A percentile compares a stretch with the other conserved stretches of the same genome.
Evolutionary conservation across 2,797 vertebrate genomes (phyloP).

Genomic region (Halcyon badia): DNA sequence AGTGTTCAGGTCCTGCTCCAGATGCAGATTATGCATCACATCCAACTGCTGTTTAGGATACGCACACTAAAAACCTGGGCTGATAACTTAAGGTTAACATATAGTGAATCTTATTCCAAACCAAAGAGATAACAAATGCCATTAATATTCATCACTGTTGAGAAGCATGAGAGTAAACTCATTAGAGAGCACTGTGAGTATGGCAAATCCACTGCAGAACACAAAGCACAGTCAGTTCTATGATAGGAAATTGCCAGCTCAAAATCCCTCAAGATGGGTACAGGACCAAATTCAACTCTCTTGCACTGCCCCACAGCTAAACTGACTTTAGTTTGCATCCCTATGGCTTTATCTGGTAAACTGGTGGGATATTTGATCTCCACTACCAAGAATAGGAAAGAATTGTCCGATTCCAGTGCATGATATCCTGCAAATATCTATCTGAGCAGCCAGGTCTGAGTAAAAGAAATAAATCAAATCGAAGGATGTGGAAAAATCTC

Average conservation of each 20-base stretch:
- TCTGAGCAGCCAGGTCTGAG: slow-evolving; percentile 14
- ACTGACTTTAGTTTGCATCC: background rate
- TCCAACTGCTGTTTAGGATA: background rate
- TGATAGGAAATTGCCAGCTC: background rate
- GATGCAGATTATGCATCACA: background rate
- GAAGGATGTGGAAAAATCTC: slow-evolving; percentile 62
- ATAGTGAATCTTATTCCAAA: background rate
- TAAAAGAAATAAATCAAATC: slow-evolving; percentile 42
- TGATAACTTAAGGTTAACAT: background rate
- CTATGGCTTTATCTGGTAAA: slow-evolving; percentile 14
- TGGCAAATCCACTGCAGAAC: fast-evolving
- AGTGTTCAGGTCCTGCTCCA: background rate
- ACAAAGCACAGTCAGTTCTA: background rate
- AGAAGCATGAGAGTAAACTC: background rate
- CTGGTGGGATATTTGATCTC: background rate
- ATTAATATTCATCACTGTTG: background rate
- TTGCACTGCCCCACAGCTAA: background rate
- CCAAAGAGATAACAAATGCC: background rate
- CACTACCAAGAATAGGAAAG: background rate
- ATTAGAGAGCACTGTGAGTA: background rate
- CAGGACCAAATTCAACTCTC: background rate
- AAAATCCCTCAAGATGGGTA: background rate
- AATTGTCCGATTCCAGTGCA: background rate
- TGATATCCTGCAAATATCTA: slow-evolving; percentile 21
- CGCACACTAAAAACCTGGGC: background rate